phyloP scores from a whole-genome alignment of 2,888 invertebrate genomes.

The Schizotus pectinicornis region DNA sequence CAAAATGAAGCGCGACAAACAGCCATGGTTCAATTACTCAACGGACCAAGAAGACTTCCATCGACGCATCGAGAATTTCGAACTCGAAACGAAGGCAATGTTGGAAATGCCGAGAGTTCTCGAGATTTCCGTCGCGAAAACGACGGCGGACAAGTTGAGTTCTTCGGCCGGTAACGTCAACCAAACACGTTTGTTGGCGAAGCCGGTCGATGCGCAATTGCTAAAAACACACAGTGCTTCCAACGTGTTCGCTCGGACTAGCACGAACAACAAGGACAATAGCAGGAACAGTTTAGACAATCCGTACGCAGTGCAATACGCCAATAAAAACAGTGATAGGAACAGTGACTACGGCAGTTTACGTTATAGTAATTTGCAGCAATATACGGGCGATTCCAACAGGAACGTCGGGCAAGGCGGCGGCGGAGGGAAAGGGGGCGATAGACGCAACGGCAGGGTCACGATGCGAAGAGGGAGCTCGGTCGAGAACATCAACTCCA shows the following conservation, averaged over 20 bases:
- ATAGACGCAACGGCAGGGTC: constrained; percentile 23
- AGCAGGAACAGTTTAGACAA: constrained; percentile 48
- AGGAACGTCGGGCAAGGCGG: constrained; percentile 8
- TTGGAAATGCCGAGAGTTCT: constrained; percentile 58
- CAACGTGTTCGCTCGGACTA: constrained; percentile 51
- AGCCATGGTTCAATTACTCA: constrained; percentile 66
- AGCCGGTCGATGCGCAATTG: constrained; percentile 40
- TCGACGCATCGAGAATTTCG: constrained; percentile 73
- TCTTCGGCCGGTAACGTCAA: constrained; percentile 49
- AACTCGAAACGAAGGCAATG: constrained; percentile 77
- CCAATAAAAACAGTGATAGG: constrained; percentile 27
- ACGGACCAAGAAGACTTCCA: constrained; percentile 66
- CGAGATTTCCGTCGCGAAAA: constrained; percentile 41
- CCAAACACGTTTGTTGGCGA: constrained; percentile 37
- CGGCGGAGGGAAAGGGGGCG: constrained; percentile 25
- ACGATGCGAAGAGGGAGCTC: constrained; percentile 51
- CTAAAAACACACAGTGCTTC: constrained; percentile 58
- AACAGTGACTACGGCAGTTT: constrained; percentile 37
- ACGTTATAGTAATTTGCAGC: constrained; percentile 25
- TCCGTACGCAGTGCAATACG: constrained; percentile 46
- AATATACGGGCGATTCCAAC: constrained; percentile 13
- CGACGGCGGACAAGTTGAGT: constrained; percentile 33
- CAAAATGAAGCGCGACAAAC: constrained; percentile 45
- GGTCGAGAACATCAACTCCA: constrained; percentile 52
- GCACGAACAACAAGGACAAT: constrained; percentile 19